These are phyloP conservation scores for Crossocerus cetratus DNA, from an alignment of 2,888 invertebrate genomes.

Conservation along the genomic window DNA sequence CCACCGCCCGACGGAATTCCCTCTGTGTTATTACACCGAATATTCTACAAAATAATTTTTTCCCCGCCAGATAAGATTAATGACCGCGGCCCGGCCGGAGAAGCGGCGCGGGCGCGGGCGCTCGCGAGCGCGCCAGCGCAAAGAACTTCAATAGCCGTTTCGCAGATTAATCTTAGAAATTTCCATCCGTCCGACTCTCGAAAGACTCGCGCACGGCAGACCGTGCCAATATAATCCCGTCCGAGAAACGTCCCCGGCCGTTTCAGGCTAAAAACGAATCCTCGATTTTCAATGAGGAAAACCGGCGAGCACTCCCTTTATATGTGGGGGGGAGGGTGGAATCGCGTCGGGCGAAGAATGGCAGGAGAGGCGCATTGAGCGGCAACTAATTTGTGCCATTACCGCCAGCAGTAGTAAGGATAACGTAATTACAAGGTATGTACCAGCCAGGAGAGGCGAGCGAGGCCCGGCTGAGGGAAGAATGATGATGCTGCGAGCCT, in stretches of 20 bases:
- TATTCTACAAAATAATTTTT: conserved; percentile 71
- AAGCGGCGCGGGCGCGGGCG: too few relatives aligned
- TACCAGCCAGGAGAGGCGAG: conserved; percentile 38
- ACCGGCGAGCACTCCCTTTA: too few relatives aligned
- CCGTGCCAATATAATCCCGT: too few relatives aligned
- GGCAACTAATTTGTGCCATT: conserved; percentile 57
- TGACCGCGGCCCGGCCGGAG: conserved; percentile 50
- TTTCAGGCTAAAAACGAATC: too few relatives aligned
- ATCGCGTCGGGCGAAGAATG: conserved; percentile 9
- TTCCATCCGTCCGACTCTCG: conserved; percentile 54
- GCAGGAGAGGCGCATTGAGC: conserved; percentile 47
- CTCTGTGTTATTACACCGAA: conserved; percentile 66
- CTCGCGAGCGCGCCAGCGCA: conserved; percentile 14
- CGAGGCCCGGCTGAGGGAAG: conserved; percentile 57
- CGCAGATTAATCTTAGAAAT: conserved; percentile 70
- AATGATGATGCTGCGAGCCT: conserved; percentile 71
- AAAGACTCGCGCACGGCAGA: too few relatives aligned
- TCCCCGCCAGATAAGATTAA: conserved; percentile 68
- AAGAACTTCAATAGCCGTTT: conserved; percentile 69
- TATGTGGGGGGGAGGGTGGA: too few relatives aligned
- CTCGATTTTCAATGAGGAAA: too few relatives aligned
- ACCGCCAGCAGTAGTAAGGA: conserved; percentile 59
- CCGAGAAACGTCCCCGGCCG: too few relatives aligned
- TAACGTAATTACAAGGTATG: conserved; percentile 70
- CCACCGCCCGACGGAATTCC: conserved; percentile 53